Evolutionary conservation across 2,113 vertebrate genomes (phyloP), one percentile per base, ranked within the genome.

Genomic region (Anguilla rostrata): DNA sequence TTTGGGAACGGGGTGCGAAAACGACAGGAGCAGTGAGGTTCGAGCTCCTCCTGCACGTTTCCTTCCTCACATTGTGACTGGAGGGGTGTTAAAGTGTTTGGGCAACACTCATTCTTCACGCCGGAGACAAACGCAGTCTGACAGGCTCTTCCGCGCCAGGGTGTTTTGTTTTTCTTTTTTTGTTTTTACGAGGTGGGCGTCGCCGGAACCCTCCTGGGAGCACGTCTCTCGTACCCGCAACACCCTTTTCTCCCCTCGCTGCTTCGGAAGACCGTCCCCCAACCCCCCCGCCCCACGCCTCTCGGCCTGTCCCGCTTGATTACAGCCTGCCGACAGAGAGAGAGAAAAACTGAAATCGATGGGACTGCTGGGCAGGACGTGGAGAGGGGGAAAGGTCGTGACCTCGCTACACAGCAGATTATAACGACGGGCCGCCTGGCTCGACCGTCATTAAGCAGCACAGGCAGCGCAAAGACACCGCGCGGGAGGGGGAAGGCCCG

Each of bases 21-120:
- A 81, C 49, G 29, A 20, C 39, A 39, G 22, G 18, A 26, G 43
- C 39, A 1, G 34, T 1, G 34, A 34, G 34, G 11, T 81, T 29
- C 84, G 78, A 20, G 80, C 40, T 26, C 80, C 80, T 60, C 9
- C 53, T 63, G 34, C 49, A 11, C 39, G 49, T n/a, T 85, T 60
- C 22, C 75, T 85, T 81, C 84, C 84, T 63, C 9, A 7, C 16
- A 81, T 43, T 81, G 85, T 81, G 81, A 39, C 78, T 86, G 20
- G 39, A 29, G 40, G 85, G 85, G 85, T n/a, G 56, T n/a, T 39
- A 26, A 41, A 43, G 20, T 26, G 40, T 57, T 80, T 34, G 43
- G 43, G 39, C 15, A 14, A 39, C n/a, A 46, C 56, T 85, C 78
- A 80, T 85, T 56, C 84, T 85, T 56, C 84, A 80, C 71, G 56